These are phyloP conservation scores for Ceratosolen solmsi DNA, from an alignment of 1,140 invertebrate species.

Conservation along the genomic window DNA sequence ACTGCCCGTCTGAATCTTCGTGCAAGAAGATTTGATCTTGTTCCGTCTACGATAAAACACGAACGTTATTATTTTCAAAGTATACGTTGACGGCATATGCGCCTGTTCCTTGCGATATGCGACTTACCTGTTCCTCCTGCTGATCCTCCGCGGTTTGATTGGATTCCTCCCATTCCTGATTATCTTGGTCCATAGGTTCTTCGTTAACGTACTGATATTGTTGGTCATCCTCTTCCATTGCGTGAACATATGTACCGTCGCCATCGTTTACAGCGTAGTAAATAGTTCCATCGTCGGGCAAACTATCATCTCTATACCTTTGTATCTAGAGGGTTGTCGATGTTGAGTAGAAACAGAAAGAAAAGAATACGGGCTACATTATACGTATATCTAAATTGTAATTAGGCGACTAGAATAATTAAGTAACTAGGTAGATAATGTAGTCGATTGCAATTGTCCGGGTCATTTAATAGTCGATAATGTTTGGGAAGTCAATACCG, in stretches of 20 bases:
- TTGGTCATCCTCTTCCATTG: conserved; percentile 63
- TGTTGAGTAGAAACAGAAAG: too few relatives aligned
- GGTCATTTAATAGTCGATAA: too few relatives aligned
- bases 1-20: conserved; percentile 70
- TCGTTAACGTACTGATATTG: conserved; percentile 60
- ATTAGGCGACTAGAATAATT: too few relatives aligned
- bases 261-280: conserved; percentile 71
- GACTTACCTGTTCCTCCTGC: conserved; percentile 59
- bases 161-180: conserved; percentile 64
- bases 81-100: too few relatives aligned
- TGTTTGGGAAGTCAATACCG: too few relatives aligned
- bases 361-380: too few relatives aligned
- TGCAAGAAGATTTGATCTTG: conserved; percentile 71
- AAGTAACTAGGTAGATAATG: too few relatives aligned
- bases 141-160: conserved; percentile 51
- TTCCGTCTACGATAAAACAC: conserved; percentile 36
- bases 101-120: too few relatives aligned
- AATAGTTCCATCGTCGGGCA: conserved; percentile 66
- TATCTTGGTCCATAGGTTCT: conserved; percentile 58
- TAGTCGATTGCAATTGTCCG: too few relatives aligned
- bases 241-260: conserved; percentile 65
- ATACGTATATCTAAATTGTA: too few relatives aligned
- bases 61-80: conserved; percentile 4
- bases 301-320: conserved; percentile 62
- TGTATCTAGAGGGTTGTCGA: conserved; percentile 61